Base-by-base conservation (phyloP, 2,888 invertebrate species). In the Tiphia femorata region DNA sequence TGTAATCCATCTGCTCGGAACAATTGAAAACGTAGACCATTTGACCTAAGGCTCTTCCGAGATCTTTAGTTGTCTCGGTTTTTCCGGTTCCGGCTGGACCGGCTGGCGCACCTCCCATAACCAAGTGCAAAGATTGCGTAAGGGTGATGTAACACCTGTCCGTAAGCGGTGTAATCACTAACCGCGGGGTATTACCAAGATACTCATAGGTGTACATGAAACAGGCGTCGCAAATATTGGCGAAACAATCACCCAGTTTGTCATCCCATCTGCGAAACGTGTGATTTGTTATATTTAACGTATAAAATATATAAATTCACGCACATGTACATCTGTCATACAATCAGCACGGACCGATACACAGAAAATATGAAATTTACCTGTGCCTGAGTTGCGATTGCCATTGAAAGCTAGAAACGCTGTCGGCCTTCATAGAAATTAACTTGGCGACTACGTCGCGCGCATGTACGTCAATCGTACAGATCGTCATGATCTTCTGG, bases 21-120 rank as follows among this genome's bases (percentile, higher is more conserved):
- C 96, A 97, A 83, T 97, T 97, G 85, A 96, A 96, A n/a, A 97
- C 97, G 75, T 97, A 97, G 4, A 97, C 97, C 96, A 97, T 96
- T 79, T 97, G 92, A 33, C 97, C 97, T 2, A 97, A 86, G 8
- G 96, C 96, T 78, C 95, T 89, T 1, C 97, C 97, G 68, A 97
- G 86, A 86, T 97, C 97, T 84, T 97, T 97, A 0, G 97, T 97
- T 0, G 97, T 97, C 85, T 97, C 97, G 0, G 97, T 97, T 86
- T 97, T 97, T 0, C 97, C 97, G 0, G 97, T 97, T 48, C 95
- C 96, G 6, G 97, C 97, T 0, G 97, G 97, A 0, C 97, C 96
- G 1, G 96, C 96, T 0, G 97, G 97, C 1, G 97, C 97, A n/a
- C 97, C 96, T 46, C 97, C 97, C 96, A 97, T 96, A 58, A 95